Evolutionary conservation across 2,113 vertebrate genomes (phyloP), one percentile per base, ranked within the genome.

Genomic region (Entosphenus tridentatus): DNA sequence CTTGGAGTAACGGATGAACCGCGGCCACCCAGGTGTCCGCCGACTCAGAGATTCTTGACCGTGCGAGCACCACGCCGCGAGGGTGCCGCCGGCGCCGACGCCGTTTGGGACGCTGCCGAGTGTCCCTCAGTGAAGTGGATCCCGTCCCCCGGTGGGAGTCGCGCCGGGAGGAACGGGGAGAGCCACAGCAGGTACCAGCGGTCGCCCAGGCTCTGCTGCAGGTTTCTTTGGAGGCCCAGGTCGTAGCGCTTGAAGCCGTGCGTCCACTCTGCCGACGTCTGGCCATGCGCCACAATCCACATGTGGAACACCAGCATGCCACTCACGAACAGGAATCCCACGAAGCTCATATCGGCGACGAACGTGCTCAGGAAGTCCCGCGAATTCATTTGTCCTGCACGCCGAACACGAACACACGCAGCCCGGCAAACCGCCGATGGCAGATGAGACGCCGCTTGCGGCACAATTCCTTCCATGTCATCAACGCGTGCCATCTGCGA

Each of bases 221-320:
- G 57, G 74, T 90, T 92, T 12, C 71, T 75, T 54, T 78, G 57
- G 21, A 76, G 72, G 10, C 88, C 86, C 39, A 85, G 77, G 73
- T 75, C 79, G 67, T 87, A 89, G 17, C 74, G 70, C 16, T 80
- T 82, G 17, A 74, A 73, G 1, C 83, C 82, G 70, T 83, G 85
- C 16, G 18, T 57, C 88, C 88, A 92, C 74, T 92, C 87, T 59
- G 82, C 80, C 2, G 86, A 89, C 70, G 88, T 92, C 78, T 88
- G 85, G 55, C 87, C 88, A 8, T 81, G 79, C 71, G 85, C 72
- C 74, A 88, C 75, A 76, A 92, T 76, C 70, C 74, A 75, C 39
- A 86, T 74, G 9, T 92, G 88, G 75, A 90, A 86, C 71, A 86
- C 81, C 70, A 92, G 83, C 75, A 89, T 87, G 3, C 82, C 84